Base-by-base conservation (phyloP, 1,140 invertebrate genomes). In the Nymphalis io region DNA sequence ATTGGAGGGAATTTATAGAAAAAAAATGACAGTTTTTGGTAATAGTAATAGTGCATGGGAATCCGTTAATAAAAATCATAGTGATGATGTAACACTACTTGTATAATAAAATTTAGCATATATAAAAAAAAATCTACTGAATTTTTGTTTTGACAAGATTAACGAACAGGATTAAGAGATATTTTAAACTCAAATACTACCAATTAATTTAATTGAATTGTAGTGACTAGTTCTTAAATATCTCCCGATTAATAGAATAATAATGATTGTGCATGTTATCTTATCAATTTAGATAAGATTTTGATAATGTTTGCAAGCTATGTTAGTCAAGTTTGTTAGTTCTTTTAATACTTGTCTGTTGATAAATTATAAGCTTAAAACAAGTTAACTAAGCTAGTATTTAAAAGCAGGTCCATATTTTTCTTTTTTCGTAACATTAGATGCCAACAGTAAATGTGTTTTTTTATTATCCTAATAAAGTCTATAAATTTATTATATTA, bases 241-340 rank as follows among this genome's bases (percentile, higher is more conserved):
- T 74, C 74, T 76, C 72, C 76, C 73, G 81, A 85, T 88, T 86
- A 88, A 73, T 74, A 72, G 74, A 76, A 79, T 79, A 76, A 80
- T 80, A 80, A 88, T 83, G 78, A 86, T 80, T 81, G 72, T 75
- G 53, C 75, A 68, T 59, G 55, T 58, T 85, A 88, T 88, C 85
- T 88, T 78, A 85, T 86, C 84, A 80, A 72, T 67, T 62, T 53
- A 68, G 82, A 85, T 86, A 86, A 78, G 60, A 55, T 60, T 33
- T 62, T 68, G 81, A 85, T 84, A 85, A 76, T 67, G 64, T 27
- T 60, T 38, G 48, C 60, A 62, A 60, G 46, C 27, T 69, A 67
- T 73, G 68, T 74, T 68, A 80, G 76, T 83, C 75, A 73, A 72
- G 74, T 76, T 84, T 78, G 46, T 66, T 57, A 69, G 27, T 63